Conservation (phyloP, 1,140 invertebrate genomes). For the Achroia grisella region DNA sequence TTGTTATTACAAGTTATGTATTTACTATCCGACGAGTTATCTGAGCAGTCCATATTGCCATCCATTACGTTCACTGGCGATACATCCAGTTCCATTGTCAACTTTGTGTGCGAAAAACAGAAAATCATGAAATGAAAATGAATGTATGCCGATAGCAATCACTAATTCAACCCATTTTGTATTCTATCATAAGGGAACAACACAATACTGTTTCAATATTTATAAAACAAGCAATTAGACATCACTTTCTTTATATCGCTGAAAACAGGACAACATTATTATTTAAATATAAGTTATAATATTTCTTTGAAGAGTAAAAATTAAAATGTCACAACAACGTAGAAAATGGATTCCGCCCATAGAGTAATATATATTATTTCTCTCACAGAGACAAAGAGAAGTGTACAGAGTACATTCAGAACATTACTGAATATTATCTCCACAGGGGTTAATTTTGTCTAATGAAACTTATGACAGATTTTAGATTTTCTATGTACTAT, state of each 20-base stretch:
- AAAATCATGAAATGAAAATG: conserved; percentile 35
- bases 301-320: conserved; percentile 42
- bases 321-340: conserved; percentile 72
- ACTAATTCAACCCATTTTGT: conserved; percentile 67
- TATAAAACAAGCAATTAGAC: conserved; percentile 24
- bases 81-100: conserved; percentile 62
- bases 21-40: conserved; percentile 60
- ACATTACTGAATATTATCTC: too few relatives aligned
- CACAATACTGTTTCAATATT: conserved; percentile 21
- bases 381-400: too few relatives aligned
- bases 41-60: conserved; percentile 56
- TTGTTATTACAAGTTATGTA: conserved; percentile 54
- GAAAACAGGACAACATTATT: conserved; percentile 34
- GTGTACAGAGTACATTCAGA: too few relatives aligned
- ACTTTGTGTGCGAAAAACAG: conserved; percentile 18
- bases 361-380: conserved; percentile 8
- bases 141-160: conserved; percentile 54
- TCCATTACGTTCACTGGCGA: conserved; percentile 39
- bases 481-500: too few relatives aligned
- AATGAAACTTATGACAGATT: too few relatives aligned
- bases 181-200: conserved; percentile 23
- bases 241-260: conserved; percentile 40
- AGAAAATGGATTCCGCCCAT: conserved; percentile 65
- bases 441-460: too few relatives aligned
- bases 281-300: conserved; percentile 18